Base-by-base conservation (phyloP, 2,888 invertebrate species). In the Hofmannophila pseudospretella region DNA sequence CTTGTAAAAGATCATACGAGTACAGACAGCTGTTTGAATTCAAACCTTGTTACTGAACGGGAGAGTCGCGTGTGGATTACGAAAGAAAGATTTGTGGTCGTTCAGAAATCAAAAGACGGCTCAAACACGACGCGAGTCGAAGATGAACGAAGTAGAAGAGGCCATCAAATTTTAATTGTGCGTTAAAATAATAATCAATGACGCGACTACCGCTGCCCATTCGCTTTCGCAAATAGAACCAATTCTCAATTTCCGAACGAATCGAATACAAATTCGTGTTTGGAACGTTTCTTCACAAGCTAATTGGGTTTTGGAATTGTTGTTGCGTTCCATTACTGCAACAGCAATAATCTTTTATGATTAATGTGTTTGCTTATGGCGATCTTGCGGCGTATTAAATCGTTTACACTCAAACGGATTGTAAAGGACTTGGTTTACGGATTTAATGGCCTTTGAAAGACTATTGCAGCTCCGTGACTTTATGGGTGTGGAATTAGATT, bases 181-280 rank as follows among this genome's bases (percentile, higher is more conserved):
- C 81, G 84, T 82, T 84, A 84, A 84, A 85, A 85, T 84, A 82
- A 82, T 82, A 85, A 85, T 82, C 81, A 84, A 82, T 78, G 80
- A 77, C 75, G 80, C 79, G 80, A 77, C 75, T 78, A 76, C 77
- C 69, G 64, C 62, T 57, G 51, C 52, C 58, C 54, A 49, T 57
- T 57, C 45, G 54, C 38, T 50, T 63, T 71, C 63, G 74, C 62
- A 60, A 70, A 79, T 74, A 78, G 73, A 72, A 69, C 65, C 61
- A 66, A 67, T 72, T 66, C 60, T 43, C 54, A 54, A 48, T 60
- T 54, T 51, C 52, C 42, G 44, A 54, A 52, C 51, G 45, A 32
- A 33, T 33, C 34, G 35, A 34, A 37, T 35, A 29, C 44, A 19
- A 36, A 42, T 54, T 54, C 45, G 47, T 45, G 49, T 42, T 47